These are phyloP conservation scores for Chondrosia reniformis DNA, from an alignment of 37 sponge, comb jelly and placozoan genomes.

Conservation along the genomic window DNA sequence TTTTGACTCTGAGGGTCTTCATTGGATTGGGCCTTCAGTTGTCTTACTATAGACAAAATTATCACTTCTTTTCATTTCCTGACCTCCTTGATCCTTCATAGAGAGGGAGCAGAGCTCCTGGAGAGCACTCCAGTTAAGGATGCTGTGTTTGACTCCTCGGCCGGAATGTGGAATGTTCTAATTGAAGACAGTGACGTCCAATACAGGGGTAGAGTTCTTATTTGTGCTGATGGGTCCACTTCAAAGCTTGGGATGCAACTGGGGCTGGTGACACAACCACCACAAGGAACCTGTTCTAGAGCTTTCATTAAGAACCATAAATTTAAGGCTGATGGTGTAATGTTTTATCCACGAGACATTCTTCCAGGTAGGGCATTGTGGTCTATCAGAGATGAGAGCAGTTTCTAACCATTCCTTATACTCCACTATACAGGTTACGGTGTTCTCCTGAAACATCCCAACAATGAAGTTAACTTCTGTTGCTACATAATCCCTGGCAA, in stretches of 20 bases:
- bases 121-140: conserved; percentile 42
- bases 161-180: conserved; percentile 58
- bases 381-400: no score
- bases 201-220: conserved; percentile 44
- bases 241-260: conserved; percentile 44
- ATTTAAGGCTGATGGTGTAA: conserved; percentile 64
- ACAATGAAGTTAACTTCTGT: conserved; percentile 45
- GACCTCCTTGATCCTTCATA: no score
- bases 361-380: no score
- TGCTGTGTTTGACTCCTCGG: conserved; percentile 32
- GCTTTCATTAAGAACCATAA: conserved; percentile 51
- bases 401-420: no score
- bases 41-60: no score
- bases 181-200: conserved; percentile 31
- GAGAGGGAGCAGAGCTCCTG: conserved; percentile 41
- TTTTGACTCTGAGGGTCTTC: no score
- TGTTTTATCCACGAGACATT: conserved; percentile 38
- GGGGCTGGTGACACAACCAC: conserved; percentile 44
- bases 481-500: conserved; percentile 60
- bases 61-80: no score
- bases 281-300: conserved; percentile 45
- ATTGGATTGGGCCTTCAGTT: no score
- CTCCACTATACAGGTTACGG: conserved; percentile 35
- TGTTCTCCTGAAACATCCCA: conserved; percentile 40
- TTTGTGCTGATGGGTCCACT: conserved; percentile 65